Base-by-base conservation (phyloP, 2,797 vertebrate genomes). In the Iguana delicatissima region DNA sequence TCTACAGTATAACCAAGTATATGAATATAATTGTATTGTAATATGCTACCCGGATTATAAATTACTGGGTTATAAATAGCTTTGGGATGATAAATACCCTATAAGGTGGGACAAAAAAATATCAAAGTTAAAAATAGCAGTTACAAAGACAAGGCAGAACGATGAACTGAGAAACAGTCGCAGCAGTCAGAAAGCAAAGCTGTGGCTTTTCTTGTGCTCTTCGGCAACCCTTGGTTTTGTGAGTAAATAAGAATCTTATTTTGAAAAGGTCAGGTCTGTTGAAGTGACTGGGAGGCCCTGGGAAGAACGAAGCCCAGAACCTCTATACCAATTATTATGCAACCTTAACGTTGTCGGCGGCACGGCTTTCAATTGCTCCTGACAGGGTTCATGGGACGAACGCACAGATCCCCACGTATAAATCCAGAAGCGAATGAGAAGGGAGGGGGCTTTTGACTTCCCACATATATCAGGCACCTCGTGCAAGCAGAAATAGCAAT, bases 231-330 rank as follows among this genome's bases (percentile, higher is more conserved):
- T 85, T 32, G 64, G 50, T 85, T 88, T 80, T 91, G 81, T 74
- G 59, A 85, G 62, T 80, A 59, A 88, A 85, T 50, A 85, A 29
- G 77, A 52, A 38, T 81, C 77, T 73, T 10, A 4, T 82, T 62
- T 74, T 89, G 87, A 85, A 89, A 91, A 89, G 90, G 87, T 91
- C 86, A 85, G 74, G 42, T 74, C 76, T 77, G 57, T 46, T 76
- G 52, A 20, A 73, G 52, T 86, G 77, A 86, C 52, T 18, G 52
- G 73, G 20, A 67, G 64, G 84, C 64, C 84, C 46, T 22, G 38
- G 50, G 57, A 82, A 74, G 52, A 90, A 82, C 84, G 2, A 86
- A 86, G 89, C 52, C 77, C 81, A 20, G 52, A 81, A 74, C 62
- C 57, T 80, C 77, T 13, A 22, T 18, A 13, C 52, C 89, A 86